A percentile compares a stretch with the other conserved stretches of the same genome.
Evolutionary conservation across 2,113 vertebrate species (phyloP).

Genomic region (Myiozetetes cayanensis): DNA sequence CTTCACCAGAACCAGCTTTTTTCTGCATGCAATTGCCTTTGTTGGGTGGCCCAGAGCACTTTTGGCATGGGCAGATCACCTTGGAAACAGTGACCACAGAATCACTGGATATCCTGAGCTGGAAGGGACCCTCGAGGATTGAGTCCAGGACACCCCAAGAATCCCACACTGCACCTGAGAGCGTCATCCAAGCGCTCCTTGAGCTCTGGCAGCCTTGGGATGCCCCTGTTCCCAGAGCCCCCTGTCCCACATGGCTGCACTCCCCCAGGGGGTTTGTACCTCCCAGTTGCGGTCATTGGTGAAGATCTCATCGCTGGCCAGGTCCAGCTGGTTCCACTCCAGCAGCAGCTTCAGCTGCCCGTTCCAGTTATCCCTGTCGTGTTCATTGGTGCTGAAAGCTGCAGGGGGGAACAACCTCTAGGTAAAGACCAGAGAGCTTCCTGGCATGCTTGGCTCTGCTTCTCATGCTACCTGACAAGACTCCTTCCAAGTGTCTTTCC

Average conservation of each 20-base stretch:
- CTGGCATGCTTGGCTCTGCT: not conserved
- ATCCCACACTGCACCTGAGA: not conserved
- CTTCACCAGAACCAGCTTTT: not conserved
- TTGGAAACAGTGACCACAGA: not conserved
- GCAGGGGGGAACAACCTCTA: not conserved
- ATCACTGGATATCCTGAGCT: not conserved
- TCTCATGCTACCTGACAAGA: not conserved
- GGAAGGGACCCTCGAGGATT: not conserved
- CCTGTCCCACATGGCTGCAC: not conserved
- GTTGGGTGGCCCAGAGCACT: not conserved
- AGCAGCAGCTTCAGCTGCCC: constrained; percentile 81
- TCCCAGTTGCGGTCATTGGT: constrained; percentile 81
- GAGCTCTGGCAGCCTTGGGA: not conserved
- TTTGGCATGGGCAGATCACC: not conserved
- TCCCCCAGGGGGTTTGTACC: constrained; percentile 40
- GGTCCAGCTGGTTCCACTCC: constrained; percentile 82
- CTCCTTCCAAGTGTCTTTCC: not conserved
- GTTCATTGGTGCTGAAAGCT: constrained; percentile 82
- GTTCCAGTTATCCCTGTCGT: constrained; percentile 80
- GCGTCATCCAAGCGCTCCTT: fast-evolving
- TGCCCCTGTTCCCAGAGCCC: not conserved
- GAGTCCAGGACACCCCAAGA: not conserved
- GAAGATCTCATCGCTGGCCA: constrained; percentile 81
- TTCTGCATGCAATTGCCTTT: not conserved
- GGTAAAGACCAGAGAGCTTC: not conserved